Conservation (phyloP, 2,797 vertebrate genomes). For the Microhierax caerulescens region DNA sequence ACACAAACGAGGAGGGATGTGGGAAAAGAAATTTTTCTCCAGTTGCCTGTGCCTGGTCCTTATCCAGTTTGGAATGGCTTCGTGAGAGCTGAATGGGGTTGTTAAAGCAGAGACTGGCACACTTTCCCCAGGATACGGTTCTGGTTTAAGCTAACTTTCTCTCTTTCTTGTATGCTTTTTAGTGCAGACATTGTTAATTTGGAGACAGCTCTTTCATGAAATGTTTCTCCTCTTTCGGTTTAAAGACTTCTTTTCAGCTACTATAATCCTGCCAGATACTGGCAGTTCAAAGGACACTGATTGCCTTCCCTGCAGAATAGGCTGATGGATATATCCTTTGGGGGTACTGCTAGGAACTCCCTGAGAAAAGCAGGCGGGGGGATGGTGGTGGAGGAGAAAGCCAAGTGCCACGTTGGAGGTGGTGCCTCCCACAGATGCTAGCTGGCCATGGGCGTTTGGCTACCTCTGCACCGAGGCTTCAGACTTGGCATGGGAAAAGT, state of each 20-base stretch:
- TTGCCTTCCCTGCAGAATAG: background rate
- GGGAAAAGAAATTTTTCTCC: background rate
- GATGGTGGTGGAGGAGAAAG: background rate
- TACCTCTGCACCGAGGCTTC: rapidly evolving
- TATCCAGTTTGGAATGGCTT: background rate
- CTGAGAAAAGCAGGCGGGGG: background rate
- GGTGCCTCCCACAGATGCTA: background rate
- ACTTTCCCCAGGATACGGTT: background rate
- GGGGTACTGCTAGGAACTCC: background rate
- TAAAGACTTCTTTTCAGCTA: background rate
- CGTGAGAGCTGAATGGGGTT: rapidly evolving
- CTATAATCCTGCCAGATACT: background rate
- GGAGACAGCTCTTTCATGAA: background rate
- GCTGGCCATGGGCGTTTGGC: background rate
- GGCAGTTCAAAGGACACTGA: background rate
- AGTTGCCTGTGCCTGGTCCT: background rate
- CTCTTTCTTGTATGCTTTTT: background rate
- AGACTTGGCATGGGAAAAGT: background rate
- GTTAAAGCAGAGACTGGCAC: background rate
- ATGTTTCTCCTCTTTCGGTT: background rate
- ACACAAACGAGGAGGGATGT: background rate
- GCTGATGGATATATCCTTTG: background rate
- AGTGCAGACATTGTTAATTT: background rate
- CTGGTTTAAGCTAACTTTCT: background rate
- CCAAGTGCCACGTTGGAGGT: background rate